phyloP scores from a whole-genome alignment of 2,797 vertebrate genomes.

The Oryzias sinensis region DNA sequence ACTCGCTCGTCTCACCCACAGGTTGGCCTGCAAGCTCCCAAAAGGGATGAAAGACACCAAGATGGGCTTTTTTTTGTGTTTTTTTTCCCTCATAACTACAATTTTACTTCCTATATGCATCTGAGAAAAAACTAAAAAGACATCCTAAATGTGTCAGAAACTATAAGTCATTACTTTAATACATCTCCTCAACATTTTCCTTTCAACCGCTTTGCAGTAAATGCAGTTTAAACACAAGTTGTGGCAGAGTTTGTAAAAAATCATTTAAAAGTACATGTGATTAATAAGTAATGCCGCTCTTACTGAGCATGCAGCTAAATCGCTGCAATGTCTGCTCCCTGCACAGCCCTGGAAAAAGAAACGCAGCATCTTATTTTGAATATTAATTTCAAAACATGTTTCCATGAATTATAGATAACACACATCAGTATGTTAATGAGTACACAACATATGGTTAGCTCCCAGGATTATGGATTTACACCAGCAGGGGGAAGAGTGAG shows the following conservation, averaged over 20 bases:
- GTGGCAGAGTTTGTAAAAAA: constrained; percentile 11
- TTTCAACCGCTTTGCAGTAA: not conserved
- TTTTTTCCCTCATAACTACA: not conserved
- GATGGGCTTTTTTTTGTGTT: not conserved
- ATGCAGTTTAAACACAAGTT: constrained; percentile 2
- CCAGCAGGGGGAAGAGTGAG: constrained; percentile 83
- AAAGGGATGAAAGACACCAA: not conserved
- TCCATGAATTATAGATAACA: constrained; percentile 74
- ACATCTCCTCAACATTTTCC: no score
- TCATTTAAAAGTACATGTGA: constrained; percentile 3
- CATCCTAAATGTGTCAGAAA: not conserved
- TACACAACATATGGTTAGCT: constrained; percentile 60
- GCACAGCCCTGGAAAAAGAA: constrained; percentile 29
- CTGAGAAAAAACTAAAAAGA: not conserved
- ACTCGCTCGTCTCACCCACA: not conserved
- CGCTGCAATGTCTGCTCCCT: constrained; percentile 18
- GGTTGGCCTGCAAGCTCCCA: not conserved
- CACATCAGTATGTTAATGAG: constrained; percentile 67
- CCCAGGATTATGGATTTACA: constrained; percentile 65
- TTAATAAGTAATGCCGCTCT: constrained; percentile 22
- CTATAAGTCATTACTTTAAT: no score
- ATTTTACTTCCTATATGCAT: not conserved
- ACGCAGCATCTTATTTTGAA: constrained; percentile 58
- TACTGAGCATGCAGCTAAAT: constrained; percentile 19
- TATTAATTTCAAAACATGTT: constrained; percentile 75